Evolutionary conservation across 2,888 invertebrate genomes (phyloP), one percentile per base, ranked within the genome.

Genomic region (Thera obeliscata): DNA sequence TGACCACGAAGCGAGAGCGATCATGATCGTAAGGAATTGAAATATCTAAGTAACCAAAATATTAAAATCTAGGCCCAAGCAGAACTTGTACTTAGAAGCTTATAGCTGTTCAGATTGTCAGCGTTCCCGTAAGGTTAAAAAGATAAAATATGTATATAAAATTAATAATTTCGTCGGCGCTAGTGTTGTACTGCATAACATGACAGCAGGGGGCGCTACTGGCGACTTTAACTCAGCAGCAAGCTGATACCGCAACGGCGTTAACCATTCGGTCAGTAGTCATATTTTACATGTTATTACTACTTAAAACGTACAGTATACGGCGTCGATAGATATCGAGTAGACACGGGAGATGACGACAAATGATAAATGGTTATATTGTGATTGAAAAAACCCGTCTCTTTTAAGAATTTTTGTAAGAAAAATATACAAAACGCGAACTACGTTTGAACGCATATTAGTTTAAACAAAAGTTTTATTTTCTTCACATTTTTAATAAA

Each of bases 191-290:
- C 85, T 85, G 83, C 87, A 87, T 91, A 87, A 84, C 88, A 78
- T 74, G 77, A 61, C 91, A 79, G 87, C 89, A 81, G 91, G 93
- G 87, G 91, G 87, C 84, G 91, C 93, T 92, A 93, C 93, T 79
- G 90, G 85, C 75, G 82, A 81, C 79, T 79, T 78, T 85, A 86
- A 86, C 86, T 87, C 86, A 87, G 67, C 69, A 71, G 2, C n/a
- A 22, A n/a, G 67, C 71, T 70, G 74, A 77, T 66, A 60, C 55
- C 56, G 12, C 54, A 55, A 7, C 43, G 43, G 69, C 68, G 71
- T 61, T 56, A 79, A 78, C 71, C 76, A 70, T 73, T 67, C 74
- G 68, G 74, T 70, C 77, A 77, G 76, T 78, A 81, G 70, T 78
- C 84, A 83, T 87, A 86, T 85, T 84, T 87, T 81, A 85, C 79